Conservation (phyloP, 2,797 vertebrate species). For the Cirrhinus mrigala region DNA sequence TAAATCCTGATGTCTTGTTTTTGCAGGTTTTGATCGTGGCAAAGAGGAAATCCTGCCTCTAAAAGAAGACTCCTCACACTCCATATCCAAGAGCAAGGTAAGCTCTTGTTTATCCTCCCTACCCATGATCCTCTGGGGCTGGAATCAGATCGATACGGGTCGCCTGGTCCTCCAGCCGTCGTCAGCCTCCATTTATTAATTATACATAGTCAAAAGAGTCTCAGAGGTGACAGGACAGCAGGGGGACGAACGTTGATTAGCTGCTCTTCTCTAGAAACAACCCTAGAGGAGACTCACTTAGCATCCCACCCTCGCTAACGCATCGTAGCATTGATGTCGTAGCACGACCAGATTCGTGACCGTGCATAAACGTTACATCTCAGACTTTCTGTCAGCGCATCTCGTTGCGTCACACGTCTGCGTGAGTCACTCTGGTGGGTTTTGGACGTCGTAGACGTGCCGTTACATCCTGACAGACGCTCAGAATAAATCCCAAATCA, state of each 20-base stretch:
- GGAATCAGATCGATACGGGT: not conserved
- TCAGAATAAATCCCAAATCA: not conserved
- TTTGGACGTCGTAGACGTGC: not conserved
- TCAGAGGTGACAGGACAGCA: not conserved
- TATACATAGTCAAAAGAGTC: not conserved
- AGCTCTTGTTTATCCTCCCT: slow-evolving; percentile 41
- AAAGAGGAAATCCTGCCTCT: slow-evolving; percentile 90
- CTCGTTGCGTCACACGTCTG: not conserved
- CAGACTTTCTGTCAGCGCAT: not conserved
- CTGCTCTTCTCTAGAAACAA: not conserved
- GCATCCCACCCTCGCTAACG: not conserved
- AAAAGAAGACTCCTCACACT: slow-evolving; percentile 89
- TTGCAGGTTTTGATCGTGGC: slow-evolving; percentile 91
- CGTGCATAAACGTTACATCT: not conserved
- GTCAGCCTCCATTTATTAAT: slow-evolving; percentile 25
- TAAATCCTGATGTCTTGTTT: slow-evolving; percentile 31
- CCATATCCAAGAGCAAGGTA: slow-evolving; percentile 99
- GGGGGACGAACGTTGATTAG: not conserved
- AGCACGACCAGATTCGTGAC: not conserved
- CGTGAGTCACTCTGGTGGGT: not conserved
- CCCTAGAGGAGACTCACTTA: not conserved
- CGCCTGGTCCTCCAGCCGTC: not conserved
- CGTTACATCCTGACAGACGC: not conserved
- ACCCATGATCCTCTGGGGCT: slow-evolving; percentile 2
- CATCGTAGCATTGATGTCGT: not conserved